These are phyloP conservation scores for Cephus cinctus DNA, from an alignment of 1,140 invertebrate genomes.

Conservation along the genomic window DNA sequence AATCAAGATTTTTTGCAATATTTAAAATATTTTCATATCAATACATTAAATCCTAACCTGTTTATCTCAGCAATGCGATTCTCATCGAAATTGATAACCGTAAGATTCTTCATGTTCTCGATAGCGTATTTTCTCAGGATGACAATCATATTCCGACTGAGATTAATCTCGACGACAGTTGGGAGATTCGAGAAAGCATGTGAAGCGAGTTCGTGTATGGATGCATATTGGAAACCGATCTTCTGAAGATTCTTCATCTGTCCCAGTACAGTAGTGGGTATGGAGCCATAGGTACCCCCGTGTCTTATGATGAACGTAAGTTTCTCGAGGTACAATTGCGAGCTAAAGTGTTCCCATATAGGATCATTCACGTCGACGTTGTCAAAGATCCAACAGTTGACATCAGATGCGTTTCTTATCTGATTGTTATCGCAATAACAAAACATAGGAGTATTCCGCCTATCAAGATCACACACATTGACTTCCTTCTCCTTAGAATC, in stretches of 20 bases:
- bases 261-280: constrained; percentile 67
- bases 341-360: constrained; percentile 69
- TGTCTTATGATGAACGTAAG: constrained; percentile 69
- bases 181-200: constrained; percentile 71
- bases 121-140: constrained; percentile 66
- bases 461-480: constrained; percentile 54
- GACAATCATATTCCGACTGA: constrained; percentile 69
- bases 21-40: too few relatives aligned
- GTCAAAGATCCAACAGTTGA: constrained; percentile 67
- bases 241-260: constrained; percentile 65
- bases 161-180: constrained; percentile 63
- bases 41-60: too few relatives aligned
- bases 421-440: constrained; percentile 51
- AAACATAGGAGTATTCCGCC: constrained; percentile 42
- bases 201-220: constrained; percentile 64
- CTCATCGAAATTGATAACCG: constrained; percentile 66
- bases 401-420: constrained; percentile 46
- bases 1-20: constrained; percentile 7
- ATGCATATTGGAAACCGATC: constrained; percentile 70
- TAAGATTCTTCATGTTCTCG: constrained; percentile 65
- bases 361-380: constrained; percentile 62
- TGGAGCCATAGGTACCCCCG: constrained; percentile 64
- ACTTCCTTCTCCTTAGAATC: constrained; percentile 33
- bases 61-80: constrained; percentile 72
- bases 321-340: constrained; percentile 67